Conservation (phyloP, 2,888 invertebrate species). For the Empis livida region DNA sequence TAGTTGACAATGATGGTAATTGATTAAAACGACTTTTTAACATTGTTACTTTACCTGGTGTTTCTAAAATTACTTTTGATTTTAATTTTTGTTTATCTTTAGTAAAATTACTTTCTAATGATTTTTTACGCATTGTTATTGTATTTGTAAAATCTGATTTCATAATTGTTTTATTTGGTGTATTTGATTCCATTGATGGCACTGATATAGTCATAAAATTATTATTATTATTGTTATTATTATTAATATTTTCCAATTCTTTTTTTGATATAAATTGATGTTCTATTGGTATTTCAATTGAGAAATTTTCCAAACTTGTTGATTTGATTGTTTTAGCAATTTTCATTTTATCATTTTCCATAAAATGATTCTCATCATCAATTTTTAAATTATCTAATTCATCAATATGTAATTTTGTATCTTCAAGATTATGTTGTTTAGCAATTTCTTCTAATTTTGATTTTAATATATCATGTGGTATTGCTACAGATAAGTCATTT, state of each 20-base stretch:
- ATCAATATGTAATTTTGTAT: slow-evolving; percentile 4
- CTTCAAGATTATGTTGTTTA: slow-evolving; percentile 17
- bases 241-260: slow-evolving; percentile 1
- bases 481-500: slow-evolving; percentile 19
- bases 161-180: slow-evolving; percentile 26
- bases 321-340: background rate
- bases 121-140: slow-evolving; percentile 34
- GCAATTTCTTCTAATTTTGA: slow-evolving; percentile 31
- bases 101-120: slow-evolving; percentile 28
- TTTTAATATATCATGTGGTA: slow-evolving; percentile 25
- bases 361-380: background rate
- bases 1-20: slow-evolving; percentile 2
- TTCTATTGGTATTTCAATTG: slow-evolving; percentile 6
- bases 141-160: slow-evolving; percentile 35
- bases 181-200: too few species aligned
- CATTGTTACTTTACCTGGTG: slow-evolving; percentile 30
- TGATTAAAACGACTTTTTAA: slow-evolving; percentile 29
- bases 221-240: too few species aligned
- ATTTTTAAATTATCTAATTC: background rate
- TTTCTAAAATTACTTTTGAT: slow-evolving; percentile 21
- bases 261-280: slow-evolving; percentile 9
- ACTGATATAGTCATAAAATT: background rate
- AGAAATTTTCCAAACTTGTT: slow-evolving; percentile 4
- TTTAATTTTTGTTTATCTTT: slow-evolving; percentile 27
- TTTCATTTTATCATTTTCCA: background rate